Base-by-base conservation (phyloP, 1,140 invertebrate species). In the Oncopodura yosiiana region DNA sequence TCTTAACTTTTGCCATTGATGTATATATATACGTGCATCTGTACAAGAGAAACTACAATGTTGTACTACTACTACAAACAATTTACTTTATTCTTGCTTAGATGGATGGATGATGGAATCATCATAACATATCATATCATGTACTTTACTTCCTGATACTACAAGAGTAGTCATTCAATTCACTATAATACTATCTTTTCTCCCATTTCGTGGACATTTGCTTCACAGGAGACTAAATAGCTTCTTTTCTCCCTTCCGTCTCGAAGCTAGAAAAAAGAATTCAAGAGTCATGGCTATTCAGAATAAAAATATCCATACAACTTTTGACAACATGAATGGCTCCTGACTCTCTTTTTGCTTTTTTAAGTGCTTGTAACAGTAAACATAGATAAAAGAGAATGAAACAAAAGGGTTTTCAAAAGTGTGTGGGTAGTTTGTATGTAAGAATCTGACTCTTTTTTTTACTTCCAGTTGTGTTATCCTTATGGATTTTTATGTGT, bases 401-500 rank as follows among this genome's bases (percentile, higher is more conserved):
- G 26, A 36, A 4, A 36, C 34, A 18, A 4, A 36, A 49, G 32
- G 14, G 18, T 30, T 14, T 11, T 29, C 4, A 24, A 21, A 4
- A 9, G 21, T 21, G 21, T 6, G 9, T 24, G 43, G 19, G 24
- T 9, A 9, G 16, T 14, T 8, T 6, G 43, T 27, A 9, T 9
- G 43, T 4, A 21, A 11, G 4, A 9, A 23, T 21, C 43, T 38
- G 46, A 37, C 44, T 27, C 12, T 49, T 19, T 48, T 55, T 39
- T 55, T 49, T 55, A 55, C 48, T 49, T 45, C 48, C 48, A 55
- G 53, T 55, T 44, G 53, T n/a, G n/a, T 55, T 41, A 37, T 55
- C 53, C 45, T 48, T 21, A 37, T 41, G 45, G 53, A 55, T 49
- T 58, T 58, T 58, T 58, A 58, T 53, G 56, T 41, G 38, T 49